Conservation (phyloP, 1,140 invertebrate species). For the Hyposmocoma kahamanoa region DNA sequence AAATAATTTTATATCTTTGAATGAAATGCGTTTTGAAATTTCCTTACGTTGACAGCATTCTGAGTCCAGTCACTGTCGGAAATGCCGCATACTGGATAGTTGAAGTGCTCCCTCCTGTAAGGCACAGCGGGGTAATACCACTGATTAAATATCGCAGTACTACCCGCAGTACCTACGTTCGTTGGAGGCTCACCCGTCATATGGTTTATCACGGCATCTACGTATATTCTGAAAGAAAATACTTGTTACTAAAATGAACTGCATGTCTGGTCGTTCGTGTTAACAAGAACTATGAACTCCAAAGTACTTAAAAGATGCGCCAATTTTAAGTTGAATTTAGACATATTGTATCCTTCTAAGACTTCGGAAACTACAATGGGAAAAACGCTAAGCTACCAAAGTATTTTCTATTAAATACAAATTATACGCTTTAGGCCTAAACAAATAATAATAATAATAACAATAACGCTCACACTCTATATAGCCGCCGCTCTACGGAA, state of each 20-base stretch:
- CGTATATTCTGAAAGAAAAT: conserved; percentile 87
- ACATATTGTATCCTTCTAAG: no score
- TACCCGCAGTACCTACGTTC: conserved; percentile 77
- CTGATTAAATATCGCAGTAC: conserved; percentile 63
- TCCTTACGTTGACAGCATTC: neutral
- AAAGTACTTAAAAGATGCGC: no score
- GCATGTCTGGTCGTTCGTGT: neutral
- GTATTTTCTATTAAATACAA: no score
- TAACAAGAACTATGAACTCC: neutral
- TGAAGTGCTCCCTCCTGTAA: conserved; percentile 74
- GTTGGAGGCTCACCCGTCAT: conserved; percentile 80
- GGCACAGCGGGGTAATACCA: conserved; percentile 77
- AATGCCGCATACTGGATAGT: conserved; percentile 72
- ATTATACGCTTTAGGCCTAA: no score
- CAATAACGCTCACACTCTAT: no score
- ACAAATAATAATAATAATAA: no score
- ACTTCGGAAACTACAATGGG: no score
- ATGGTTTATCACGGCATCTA: conserved; percentile 91
- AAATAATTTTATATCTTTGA: no score
- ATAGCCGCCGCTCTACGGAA: no score
- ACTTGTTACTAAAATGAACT: neutral
- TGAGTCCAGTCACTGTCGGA: conserved; percentile 17
- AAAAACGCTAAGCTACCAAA: no score
- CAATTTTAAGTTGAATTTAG: no score
- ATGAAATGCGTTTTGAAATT: no score